Conservation (phyloP, 2,888 invertebrate species). For the Boloria euphrosyne region DNA sequence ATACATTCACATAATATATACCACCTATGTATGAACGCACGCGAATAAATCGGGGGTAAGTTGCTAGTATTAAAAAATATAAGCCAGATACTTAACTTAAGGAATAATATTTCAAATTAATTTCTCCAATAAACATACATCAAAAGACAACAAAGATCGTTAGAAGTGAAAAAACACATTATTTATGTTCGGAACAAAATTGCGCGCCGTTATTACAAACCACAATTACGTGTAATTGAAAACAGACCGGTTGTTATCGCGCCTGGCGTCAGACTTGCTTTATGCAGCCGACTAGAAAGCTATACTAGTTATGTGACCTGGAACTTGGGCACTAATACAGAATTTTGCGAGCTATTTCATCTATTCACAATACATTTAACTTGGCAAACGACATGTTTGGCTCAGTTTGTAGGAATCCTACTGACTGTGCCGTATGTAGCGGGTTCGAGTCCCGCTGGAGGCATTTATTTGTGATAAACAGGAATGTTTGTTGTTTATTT, state of each 20-base stretch:
- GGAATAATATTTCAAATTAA: no score
- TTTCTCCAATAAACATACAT: not conserved
- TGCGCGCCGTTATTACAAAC: conserved; percentile 69
- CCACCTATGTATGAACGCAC: no score
- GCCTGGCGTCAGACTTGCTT: conserved; percentile 54
- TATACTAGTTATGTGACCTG: conserved; percentile 11
- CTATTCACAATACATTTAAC: no score
- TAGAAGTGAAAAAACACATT: conserved; percentile 64
- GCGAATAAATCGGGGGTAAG: not conserved
- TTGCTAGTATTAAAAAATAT: not conserved
- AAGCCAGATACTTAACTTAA: no score
- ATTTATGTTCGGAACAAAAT: conserved; percentile 71
- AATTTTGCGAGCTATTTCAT: no score
- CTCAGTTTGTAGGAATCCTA: no score
- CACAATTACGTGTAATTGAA: conserved; percentile 79
- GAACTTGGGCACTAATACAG: not conserved
- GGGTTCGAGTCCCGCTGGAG: no score
- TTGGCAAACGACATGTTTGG: no score
- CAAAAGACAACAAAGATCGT: conserved; percentile 31
- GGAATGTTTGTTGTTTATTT: no score
- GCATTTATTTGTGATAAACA: no score
- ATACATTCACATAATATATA: no score
- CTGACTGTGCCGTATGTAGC: no score
- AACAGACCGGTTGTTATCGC: conserved; percentile 68
- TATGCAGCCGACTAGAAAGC: conserved; percentile 38